A percentile compares a stretch with the other conserved stretches of the same genome.
Conservation (phyloP, 2,888 invertebrate genomes). For the Thera obeliscata region DNA sequence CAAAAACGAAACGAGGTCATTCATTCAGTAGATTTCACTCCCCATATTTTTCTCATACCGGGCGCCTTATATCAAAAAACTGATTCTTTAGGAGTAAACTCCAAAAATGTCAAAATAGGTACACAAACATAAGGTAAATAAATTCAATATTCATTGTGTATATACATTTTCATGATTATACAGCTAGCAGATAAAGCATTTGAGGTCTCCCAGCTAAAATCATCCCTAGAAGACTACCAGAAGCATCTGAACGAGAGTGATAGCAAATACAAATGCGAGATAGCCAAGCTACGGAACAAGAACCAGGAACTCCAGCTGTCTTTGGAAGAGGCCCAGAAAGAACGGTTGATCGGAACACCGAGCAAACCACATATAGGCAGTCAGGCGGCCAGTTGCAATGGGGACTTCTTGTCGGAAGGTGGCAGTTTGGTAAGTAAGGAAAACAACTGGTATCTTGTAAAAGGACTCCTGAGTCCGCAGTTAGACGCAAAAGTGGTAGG, state of each 20-base stretch:
- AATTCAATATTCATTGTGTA: not conserved
- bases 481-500: too few species aligned
- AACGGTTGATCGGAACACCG: conserved; percentile 66
- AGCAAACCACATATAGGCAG: conserved; percentile 67
- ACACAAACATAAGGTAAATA: too few species aligned
- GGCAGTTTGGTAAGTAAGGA: conserved; percentile 82
- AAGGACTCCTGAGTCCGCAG: too few species aligned
- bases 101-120: too few species aligned
- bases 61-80: too few species aligned
- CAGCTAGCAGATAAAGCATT: conserved; percentile 91
- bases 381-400: conserved; percentile 79
- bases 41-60: too few species aligned
- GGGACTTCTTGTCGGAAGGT: conserved; percentile 82
- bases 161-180: not conserved
- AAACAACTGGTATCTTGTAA: too few species aligned
- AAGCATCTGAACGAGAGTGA: conserved; percentile 86
- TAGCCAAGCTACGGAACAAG: conserved; percentile 84
- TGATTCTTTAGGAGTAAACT: too few species aligned
- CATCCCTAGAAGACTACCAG: conserved; percentile 88
- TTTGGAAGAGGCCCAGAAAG: conserved; percentile 75
- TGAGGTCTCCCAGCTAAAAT: conserved; percentile 87
- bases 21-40: too few species aligned
- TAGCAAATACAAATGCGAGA: conserved; percentile 84
- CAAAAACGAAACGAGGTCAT: too few species aligned
- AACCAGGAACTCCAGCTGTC: conserved; percentile 79